Evolutionary conservation across 2,888 invertebrate genomes (phyloP), one percentile per base, ranked within the genome.

Genomic region (Pardosa pseudoannulata): DNA sequence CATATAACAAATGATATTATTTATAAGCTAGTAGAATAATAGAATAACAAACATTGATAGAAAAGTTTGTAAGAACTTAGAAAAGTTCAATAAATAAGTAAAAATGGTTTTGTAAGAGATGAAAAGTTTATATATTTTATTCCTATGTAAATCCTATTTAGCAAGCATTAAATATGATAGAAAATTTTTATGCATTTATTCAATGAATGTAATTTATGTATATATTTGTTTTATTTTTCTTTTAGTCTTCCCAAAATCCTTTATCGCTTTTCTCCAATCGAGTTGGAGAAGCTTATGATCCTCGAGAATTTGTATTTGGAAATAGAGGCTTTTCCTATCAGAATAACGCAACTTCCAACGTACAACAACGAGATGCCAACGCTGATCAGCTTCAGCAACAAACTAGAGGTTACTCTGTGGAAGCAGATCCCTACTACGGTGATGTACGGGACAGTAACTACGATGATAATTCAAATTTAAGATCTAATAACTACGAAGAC

Each of bases 281-380:
- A 62, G 46, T 85, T 27, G 83, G 83, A 19, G 6, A 65, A 74
- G 46, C 65, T 2, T 85, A 85, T 23, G 62, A 85, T 56, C 83
- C 83, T 19, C 67, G 83, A 85, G 83, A 85, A 41, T 85, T 62
- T 27, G 73, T 78, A 5, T 79, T 85, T 67, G 78, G 78, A 36
- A 78, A 73, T 32, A 85, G 78, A 73, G 78, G 39, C 36, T 78
- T 50, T 28, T 41, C 13, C 7, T 67, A 65, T n/a, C 72, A 41
- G 23, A 68, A 67, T n/a, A 62, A 67, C 11, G 9, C 31, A 7
- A 31, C 65, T 29, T 36, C 16, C 13, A n/a, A 39, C 19, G 68
- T 64, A 5, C 36, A 73, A n/a, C 29, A 16, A 16, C 56, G 23
- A 23, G 28, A 31, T 36, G 31, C 68, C 11, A 67, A 31, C 16